phyloP scores from a whole-genome alignment of 1,140 invertebrate species.

The Neoseiulus cucumeris region DNA sequence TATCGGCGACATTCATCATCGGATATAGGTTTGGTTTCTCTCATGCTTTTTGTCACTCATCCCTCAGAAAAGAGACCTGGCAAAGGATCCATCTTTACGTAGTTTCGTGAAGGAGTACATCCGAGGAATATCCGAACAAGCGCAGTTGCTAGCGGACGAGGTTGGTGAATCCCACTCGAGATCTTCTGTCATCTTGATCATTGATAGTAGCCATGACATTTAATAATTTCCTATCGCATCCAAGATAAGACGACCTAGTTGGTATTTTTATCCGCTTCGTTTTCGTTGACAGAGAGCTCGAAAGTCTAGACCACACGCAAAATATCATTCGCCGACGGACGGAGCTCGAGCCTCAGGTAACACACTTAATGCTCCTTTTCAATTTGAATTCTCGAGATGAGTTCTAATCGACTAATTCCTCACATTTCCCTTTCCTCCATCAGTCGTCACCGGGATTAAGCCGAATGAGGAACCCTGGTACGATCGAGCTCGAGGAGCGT shows the following conservation, averaged over 20 bases:
- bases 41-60: too few species aligned
- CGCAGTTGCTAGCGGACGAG: not conserved
- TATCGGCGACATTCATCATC: too few species aligned
- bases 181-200: too few species aligned
- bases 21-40: too few species aligned
- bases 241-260: too few species aligned
- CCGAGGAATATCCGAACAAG: not conserved
- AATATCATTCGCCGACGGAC: slow-evolving; percentile 5
- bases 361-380: not conserved
- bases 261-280: not conserved
- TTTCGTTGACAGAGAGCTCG: not conserved
- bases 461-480: not conserved
- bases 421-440: not conserved
- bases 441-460: not conserved
- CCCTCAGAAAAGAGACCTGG: not conserved
- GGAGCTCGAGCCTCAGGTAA: not conserved
- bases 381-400: not conserved
- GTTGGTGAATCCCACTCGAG: not conserved
- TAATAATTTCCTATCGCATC: too few species aligned
- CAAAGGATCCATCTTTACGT: not conserved
- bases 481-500: not conserved
- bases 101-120: not conserved
- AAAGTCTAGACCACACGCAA: not conserved
- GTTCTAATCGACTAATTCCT: not conserved
- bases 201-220: too few species aligned